Evolutionary conservation across 2,113 vertebrate genomes (phyloP), one percentile per base, ranked within the genome.

Genomic region (Centrocercus urophasianus): DNA sequence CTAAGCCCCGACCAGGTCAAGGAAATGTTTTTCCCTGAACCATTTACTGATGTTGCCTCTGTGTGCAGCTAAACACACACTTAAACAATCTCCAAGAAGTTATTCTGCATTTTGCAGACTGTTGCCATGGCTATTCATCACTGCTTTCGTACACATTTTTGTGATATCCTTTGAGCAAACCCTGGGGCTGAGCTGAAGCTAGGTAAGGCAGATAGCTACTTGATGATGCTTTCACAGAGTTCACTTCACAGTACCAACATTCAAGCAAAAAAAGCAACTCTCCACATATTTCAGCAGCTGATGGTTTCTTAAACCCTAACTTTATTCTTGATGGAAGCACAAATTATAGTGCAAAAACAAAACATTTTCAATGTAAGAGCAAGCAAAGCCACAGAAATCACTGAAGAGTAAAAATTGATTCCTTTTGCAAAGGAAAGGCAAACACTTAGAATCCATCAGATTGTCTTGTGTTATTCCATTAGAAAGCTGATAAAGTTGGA

Each of bases 391-490:
- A 59, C 61, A 81, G 88, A 96, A 95, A 78, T 88, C 74, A 95
- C 47, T 84, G 91, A 95, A 84, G 90, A 90, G 76, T 90, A 93
- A 91, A 94, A 95, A 94, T 54, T 69, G 19, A 88, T 92, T 94
- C 52, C 76, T 73, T 88, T 95, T 88, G 48, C 73, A 82, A 83
- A 86, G 69, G 87, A 93, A 88, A 93, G 32, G 60, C 71, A 90
- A 92, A 83, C 28, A 43, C 48, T 91, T 88, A 8, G 38, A 72
- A 76, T 71, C 84, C 24, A 90, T 93, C 78, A 86, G 81, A 30
- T 86, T 79, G n/a, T 48, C 50, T 61, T 47, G 34, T 38, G 40
- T 56, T 86, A 91, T 88, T 94, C 80, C 76, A 67, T 96, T 90
- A 94, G 88, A 86, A 95, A 89, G 22, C 52, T 74, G 84, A 87